Evolutionary conservation across 2,797 vertebrate species (phyloP), one percentile per base, ranked within the genome.

Genomic region (Paratrypauchen microcephalus): DNA sequence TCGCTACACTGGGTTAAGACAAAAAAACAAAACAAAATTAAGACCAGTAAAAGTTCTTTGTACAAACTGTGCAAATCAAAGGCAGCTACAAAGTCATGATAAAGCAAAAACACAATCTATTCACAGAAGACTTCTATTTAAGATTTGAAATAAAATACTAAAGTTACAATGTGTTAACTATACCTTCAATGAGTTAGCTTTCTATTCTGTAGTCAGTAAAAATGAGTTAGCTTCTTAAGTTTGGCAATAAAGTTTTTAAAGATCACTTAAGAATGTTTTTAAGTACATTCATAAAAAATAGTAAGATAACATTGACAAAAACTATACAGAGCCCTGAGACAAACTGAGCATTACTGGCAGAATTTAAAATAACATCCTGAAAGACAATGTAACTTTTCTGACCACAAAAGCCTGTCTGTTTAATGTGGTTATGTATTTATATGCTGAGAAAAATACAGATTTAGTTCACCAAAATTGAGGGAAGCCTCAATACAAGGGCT

Each of bases 381-480:
- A 80, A 78, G 62, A 78, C 69, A 69, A 57, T 76, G 76, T 41
- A 59, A 78, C 81, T 87, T 87, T 86, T 91, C 86, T 83, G 74
- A 77, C 78, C 63, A 18, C 63, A 50, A 80, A 19, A 68, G 74
- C 72, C 73, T 82, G 70, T 57, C 76, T 72, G 70, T 64, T 74
- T 73, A 60, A 75, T 69, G 72, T 21, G 12, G 84, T 70, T 65
- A 57, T 67, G 66, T 81, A 72, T 83, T 87, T 86, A 81, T 72
- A 83, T 71, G 74, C 52, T 48, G 39, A 83, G 83, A 84, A 89
- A 75, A 77, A 88, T 80, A 52, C 82, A 90, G 79, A 92, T 91
- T 91, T 90, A 92, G 90, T 77, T 89, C 75, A 71, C 87, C 86
- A 89, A 91, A 91, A 88, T 88, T 91, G 84, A 91, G 89, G 90